phyloP scores from a whole-genome alignment of 2,113 vertebrate genomes.

The Pachyramphus minor region DNA sequence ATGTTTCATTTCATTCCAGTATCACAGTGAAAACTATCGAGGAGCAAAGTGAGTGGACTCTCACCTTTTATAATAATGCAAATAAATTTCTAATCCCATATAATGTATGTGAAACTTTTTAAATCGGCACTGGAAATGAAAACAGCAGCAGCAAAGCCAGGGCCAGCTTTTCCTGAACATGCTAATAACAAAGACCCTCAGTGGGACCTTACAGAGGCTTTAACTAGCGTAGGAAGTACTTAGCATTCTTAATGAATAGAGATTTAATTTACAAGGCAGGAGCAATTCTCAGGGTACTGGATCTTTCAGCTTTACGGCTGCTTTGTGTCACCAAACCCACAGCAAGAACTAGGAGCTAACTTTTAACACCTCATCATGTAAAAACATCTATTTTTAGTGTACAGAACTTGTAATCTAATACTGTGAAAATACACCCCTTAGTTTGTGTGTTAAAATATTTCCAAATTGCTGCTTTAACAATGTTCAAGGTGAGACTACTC shows the following conservation, averaged over 20 bases:
- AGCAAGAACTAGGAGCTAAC: not conserved
- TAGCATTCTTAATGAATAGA: slow-evolving; percentile 72
- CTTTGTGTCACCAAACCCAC: slow-evolving; percentile 8
- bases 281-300: slow-evolving; percentile 21
- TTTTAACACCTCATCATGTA: not conserved
- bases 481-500: not conserved
- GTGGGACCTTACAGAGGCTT: slow-evolving; percentile 13
- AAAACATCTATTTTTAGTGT: not conserved
- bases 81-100: not conserved
- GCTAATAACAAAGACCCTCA: slow-evolving; percentile 31
- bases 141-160: not conserved
- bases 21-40: not conserved
- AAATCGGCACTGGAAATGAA: not conserved
- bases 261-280: slow-evolving; percentile 35
- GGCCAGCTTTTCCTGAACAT: not conserved
- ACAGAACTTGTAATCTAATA: not conserved
- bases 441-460: not conserved
- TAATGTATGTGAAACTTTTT: not conserved
- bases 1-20: not conserved
- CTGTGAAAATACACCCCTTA: not conserved
- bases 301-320: slow-evolving; percentile 26
- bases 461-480: not conserved
- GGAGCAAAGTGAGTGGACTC: not conserved
- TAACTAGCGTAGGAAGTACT: slow-evolving; percentile 55
- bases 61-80: not conserved